Conservation (phyloP, 2,113 vertebrate genomes). For the Andinoacara biseriatus region DNA sequence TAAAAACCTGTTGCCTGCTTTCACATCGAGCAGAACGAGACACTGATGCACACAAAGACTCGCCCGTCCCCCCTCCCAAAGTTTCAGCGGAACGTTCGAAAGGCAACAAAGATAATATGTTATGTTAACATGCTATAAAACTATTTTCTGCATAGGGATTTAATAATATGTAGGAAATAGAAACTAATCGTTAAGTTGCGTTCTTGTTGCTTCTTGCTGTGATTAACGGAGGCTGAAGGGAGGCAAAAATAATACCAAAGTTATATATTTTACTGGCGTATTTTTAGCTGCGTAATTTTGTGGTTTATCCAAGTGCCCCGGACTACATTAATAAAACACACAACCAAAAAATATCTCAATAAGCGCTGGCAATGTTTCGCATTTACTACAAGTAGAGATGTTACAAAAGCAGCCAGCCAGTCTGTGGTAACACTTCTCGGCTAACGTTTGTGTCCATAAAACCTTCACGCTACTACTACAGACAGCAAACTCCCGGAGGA, state of each 20-base stretch:
- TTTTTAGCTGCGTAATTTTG: neutral
- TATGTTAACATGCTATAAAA: neutral
- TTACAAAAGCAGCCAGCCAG: conserved; percentile 1
- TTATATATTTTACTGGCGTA: neutral
- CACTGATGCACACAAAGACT: conserved; percentile 64
- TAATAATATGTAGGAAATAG: accelerated
- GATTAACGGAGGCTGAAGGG: neutral
- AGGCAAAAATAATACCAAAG: neutral
- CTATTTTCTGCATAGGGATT: neutral
- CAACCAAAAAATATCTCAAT: neutral
- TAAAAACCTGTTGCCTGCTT: conserved; percentile 76
- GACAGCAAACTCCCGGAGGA: conserved; percentile 11
- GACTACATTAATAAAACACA: neutral
- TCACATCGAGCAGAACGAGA: conserved; percentile 29
- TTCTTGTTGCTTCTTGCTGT: neutral
- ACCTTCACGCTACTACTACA: neutral
- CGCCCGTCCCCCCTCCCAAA: conserved; percentile 16
- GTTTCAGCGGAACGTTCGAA: conserved; percentile 29
- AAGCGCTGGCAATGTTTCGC: neutral
- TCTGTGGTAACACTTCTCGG: neutral
- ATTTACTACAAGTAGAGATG: neutral
- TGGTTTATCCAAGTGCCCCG: neutral
- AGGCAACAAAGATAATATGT: neutral
- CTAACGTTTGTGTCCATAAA: neutral
- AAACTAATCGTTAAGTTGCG: neutral